Base-by-base conservation (phyloP, 53 echinoderm and acorn worm species). In the Stichopus horrens region DNA sequence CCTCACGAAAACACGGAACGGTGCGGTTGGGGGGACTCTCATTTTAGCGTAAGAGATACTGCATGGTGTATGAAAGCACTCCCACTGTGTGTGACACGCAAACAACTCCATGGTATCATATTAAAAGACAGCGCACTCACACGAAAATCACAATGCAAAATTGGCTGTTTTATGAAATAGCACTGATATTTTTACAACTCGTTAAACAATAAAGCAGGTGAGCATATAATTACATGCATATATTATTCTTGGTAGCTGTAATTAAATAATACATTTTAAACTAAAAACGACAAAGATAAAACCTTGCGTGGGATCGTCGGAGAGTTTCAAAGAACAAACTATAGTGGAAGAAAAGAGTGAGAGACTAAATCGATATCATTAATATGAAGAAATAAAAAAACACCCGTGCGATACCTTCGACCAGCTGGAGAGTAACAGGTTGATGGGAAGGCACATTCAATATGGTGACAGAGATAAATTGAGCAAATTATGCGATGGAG, bases 221-320 rank as follows among this genome's bases (percentile, higher is more conserved):
- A 54, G 80, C 53, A 52, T 79, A 86, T 74, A 74, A 14, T 86
- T 73, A 86, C 86, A 86, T 86, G 74, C 74, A 86, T 65, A 86
- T 67, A 54, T 68, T 23, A 58, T 63, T 76, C 10, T 10, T 65
- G 11, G 14, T 85, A 57, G 65, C 68, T 23, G 85, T 85, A 16
- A 78, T 78, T 78, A 78, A 78, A 78, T 78, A 54, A 78, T 78
- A 78, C 16, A 63, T 10, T 13, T 63, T 13, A 63, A 14, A 63
- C 10, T 63, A 63, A 63, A 63, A 63, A 10, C 63, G 10, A 7
- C 0, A 7, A 63, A 63, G 16, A 63, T 13, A 63, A 4, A 13
- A 63, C 63, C 63, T 63, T 63, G 63, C 63, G 10, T 13, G 10
- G 16, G 8, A 10, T 10, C 10, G 10, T 14, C 16, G 63, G 16